These are phyloP conservation scores for Actenoides lindsayi DNA, from an alignment of 2,113 vertebrate species.

Conservation along the genomic window DNA sequence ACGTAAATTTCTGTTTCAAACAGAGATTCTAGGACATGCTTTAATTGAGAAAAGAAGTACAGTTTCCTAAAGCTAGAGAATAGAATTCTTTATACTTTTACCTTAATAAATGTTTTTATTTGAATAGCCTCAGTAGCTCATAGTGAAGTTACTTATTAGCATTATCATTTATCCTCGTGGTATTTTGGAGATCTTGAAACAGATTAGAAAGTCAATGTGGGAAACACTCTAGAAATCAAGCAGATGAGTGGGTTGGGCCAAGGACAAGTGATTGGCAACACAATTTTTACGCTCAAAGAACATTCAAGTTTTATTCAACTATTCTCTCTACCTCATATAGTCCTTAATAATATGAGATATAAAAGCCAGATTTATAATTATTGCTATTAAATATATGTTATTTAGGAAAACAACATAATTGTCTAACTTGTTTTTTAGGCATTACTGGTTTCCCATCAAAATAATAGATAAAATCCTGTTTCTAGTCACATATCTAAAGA, in stretches of 20 bases:
- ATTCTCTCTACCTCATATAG: neutral
- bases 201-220: neutral
- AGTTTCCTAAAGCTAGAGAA: too few relatives aligned
- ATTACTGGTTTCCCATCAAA: neutral
- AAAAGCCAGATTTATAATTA: neutral
- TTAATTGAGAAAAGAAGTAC: too few relatives aligned
- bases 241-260: neutral
- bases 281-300: neutral
- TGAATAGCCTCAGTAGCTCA: too few relatives aligned
- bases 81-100: too few relatives aligned
- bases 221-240: neutral
- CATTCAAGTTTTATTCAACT: neutral
- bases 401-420: neutral
- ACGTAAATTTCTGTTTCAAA: too few relatives aligned
- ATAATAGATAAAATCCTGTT: neutral
- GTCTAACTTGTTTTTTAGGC: neutral
- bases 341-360: neutral
- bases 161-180: too few relatives aligned
- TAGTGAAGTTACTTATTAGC: too few relatives aligned
- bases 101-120: too few relatives aligned
- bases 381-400: neutral
- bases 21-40: too few relatives aligned
- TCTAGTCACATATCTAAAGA: neutral
- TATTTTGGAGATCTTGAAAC: too few relatives aligned
- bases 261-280: neutral